Base-by-base conservation (phyloP, 2,797 vertebrate genomes). In the Rhinatrema bivittatum region DNA sequence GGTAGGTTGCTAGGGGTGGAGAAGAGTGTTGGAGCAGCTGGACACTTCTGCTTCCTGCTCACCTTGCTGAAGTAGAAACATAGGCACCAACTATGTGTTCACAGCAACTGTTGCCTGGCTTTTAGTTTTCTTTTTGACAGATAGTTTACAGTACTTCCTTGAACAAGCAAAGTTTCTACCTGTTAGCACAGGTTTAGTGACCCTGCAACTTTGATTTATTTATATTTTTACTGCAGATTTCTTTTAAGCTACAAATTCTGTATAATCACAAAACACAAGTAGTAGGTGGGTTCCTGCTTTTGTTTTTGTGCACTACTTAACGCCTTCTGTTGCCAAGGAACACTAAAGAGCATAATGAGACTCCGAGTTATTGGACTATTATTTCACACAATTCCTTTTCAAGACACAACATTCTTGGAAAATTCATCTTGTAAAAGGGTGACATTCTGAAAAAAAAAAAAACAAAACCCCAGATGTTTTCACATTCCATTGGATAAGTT, bases 31-130 rank as follows among this genome's bases (percentile, higher is more conserved):
- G n/a, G n/a, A n/a, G n/a, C n/a, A n/a, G n/a, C n/a, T n/a, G n/a
- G n/a, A n/a, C n/a, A n/a, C n/a, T n/a, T n/a, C n/a, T n/a, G n/a
- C n/a, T n/a, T n/a, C n/a, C n/a, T n/a, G n/a, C n/a, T n/a, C n/a
- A n/a, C n/a, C n/a, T n/a, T n/a, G n/a, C n/a, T n/a, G n/a, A n/a
- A n/a, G n/a, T n/a, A n/a, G n/a, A n/a, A n/a, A n/a, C n/a, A n/a
- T n/a, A n/a, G n/a, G n/a, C n/a, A n/a, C n/a, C n/a, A 38, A 26
- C 16, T 21, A 42, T 43, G 46, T 38, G 67, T 68, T 72, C 66
- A 46, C 41, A 38, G 75, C 63, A 74, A 75, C 74, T 44, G 69
- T 81, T 63, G 54, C 66, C 60, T 76, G 8, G 50, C 39, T 41
- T 29, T 31, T 53, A 26, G 60, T 64, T 74, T 56, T 49, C 49